Base-by-base conservation (phyloP, 2,888 invertebrate genomes). In the Anodontia alba region DNA sequence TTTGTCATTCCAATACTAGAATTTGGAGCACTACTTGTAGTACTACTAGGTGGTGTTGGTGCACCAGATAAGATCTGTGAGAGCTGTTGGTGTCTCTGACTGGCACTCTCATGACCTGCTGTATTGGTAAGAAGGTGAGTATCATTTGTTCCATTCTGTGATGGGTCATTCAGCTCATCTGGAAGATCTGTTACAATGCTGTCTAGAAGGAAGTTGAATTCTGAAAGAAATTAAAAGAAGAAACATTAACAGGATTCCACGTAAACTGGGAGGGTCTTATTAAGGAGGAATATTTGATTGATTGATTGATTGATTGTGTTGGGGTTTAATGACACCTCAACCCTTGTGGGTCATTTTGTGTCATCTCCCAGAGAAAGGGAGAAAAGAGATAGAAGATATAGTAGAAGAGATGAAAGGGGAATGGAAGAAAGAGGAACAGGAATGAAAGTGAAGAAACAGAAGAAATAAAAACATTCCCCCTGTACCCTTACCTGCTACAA, bases 11-110 rank as follows among this genome's bases (percentile, higher is more conserved):
- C 89, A 73, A 88, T 83, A 81, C 84, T 89, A 46, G 91, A 76
- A 73, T 84, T 86, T 33, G 82, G 72, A 68, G 81, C 81, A 80
- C 79, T 88, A n/a, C 73, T 81, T 79, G 96, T 95, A 81, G 88
- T 86, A 75, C 84, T 84, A 42, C 87, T 88, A 68, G 89, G 87
- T 46, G 90, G 89, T 42, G 89, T 89, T 69, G 90, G 84, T 23
- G 87, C 87, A 68, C 89, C 88, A 3, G 91, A 88, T 74, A 93
- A 83, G 23, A 92, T 87, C 78, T 93, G 92, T 26, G 92, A 90
- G 62, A 92, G 81, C 79, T 92, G 91, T 72, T 91, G 90, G 67
- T 91, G 90, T 75, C 89, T 88, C 76, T 91, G 91, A 73, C 90
- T 82, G 57, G 90, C 86, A 77, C 87, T 89, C 76, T 92, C 92